A percentile compares a stretch with the other conserved stretches of the same genome.
phyloP scores from a whole-genome alignment of 1,140 invertebrate species.

The Gryllus bimaculatus region DNA sequence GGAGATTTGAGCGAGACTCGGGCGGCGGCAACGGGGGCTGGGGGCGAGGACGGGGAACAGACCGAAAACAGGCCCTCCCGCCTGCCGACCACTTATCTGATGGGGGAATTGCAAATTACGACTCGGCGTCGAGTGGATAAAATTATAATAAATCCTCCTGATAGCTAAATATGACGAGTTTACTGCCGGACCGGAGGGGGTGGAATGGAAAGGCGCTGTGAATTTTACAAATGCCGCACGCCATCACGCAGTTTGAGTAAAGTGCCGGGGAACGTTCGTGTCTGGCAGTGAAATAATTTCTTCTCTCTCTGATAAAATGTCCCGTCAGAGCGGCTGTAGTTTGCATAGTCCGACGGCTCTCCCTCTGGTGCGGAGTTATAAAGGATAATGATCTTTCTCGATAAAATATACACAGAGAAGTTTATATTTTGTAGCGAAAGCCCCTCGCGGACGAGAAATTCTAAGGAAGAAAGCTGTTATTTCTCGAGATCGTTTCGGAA shows the following conservation, averaged over 20 bases:
- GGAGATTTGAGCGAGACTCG: too few relatives aligned
- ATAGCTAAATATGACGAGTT: slow-evolving; percentile 5
- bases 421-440: too few relatives aligned
- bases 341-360: background rate
- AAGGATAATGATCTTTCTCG: too few relatives aligned
- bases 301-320: background rate
- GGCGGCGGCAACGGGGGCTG: too few relatives aligned
- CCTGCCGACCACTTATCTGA: too few relatives aligned
- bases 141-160: background rate
- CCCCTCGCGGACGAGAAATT: too few relatives aligned
- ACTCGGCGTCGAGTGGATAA: background rate
- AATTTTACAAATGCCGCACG: background rate
- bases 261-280: background rate
- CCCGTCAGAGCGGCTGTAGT: background rate
- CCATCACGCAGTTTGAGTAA: background rate
- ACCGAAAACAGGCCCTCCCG: too few relatives aligned
- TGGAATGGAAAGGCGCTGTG: background rate
- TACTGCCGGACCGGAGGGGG: background rate
- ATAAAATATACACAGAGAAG: too few relatives aligned
- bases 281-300: background rate
- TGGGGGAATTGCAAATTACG: background rate
- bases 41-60: too few relatives aligned
- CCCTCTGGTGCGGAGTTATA: too few relatives aligned
- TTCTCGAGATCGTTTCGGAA: too few relatives aligned
- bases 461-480: too few relatives aligned